phyloP scores from a whole-genome alignment of 2,797 vertebrate species.

The Acanthopagrus latus region DNA sequence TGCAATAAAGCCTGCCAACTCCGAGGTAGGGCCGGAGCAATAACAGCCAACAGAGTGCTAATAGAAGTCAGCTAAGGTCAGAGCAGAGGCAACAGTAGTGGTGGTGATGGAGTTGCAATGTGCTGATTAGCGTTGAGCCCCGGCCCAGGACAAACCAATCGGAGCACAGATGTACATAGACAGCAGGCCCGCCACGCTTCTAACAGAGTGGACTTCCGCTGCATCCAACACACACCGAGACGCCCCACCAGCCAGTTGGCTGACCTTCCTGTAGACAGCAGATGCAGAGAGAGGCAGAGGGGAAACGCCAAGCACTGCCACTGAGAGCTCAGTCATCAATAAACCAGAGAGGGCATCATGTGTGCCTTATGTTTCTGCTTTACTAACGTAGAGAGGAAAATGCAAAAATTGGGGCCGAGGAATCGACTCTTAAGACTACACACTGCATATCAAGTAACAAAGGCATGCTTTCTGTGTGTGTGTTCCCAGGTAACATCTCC shows the following conservation, averaged over 20 bases:
- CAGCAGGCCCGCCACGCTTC: slow-evolving; percentile 72
- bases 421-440: too few relatives aligned
- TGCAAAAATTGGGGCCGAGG: too few relatives aligned
- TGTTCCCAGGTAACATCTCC: slow-evolving; percentile 89
- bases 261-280: slow-evolving; percentile 87
- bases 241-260: slow-evolving; percentile 80
- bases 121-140: slow-evolving; percentile 66
- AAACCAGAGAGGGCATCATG: slow-evolving; percentile 37
- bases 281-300: slow-evolving; percentile 85
- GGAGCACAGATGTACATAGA: slow-evolving; percentile 77
- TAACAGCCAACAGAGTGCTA: slow-evolving; percentile 51
- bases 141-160: slow-evolving; percentile 59
- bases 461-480: slow-evolving; percentile 55
- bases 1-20: slow-evolving; percentile 32
- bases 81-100: slow-evolving; percentile 41
- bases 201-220: slow-evolving; percentile 77
- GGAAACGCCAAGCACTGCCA: slow-evolving; percentile 71
- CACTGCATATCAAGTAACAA: background rate
- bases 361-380: slow-evolving; percentile 33
- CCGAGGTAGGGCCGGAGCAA: slow-evolving; percentile 31
- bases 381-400: background rate
- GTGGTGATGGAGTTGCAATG: slow-evolving; percentile 67
- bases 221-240: slow-evolving; percentile 65
- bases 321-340: slow-evolving; percentile 75
- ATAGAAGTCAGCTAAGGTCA: slow-evolving; percentile 69